Evolutionary conservation across 2,113 vertebrate genomes (phyloP), one percentile per base, ranked within the genome.

Genomic region (Neodon shergylaensis): DNA sequence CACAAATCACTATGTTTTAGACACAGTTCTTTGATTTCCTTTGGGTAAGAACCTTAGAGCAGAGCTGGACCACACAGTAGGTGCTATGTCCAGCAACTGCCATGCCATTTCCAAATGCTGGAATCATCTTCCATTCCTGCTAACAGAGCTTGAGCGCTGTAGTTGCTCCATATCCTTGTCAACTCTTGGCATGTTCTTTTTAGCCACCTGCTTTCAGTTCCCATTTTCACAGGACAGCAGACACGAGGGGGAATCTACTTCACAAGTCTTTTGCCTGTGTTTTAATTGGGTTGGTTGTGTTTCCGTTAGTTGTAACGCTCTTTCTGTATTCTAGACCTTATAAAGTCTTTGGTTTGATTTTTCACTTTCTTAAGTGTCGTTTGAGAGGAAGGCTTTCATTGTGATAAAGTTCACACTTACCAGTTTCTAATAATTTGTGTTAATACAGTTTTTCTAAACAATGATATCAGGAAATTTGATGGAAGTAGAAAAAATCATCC

Each of bases 141-240:
- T 24, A 14, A 84, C 24, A 1, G 0, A 36, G 4, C 0, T 0
- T 0, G 58, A 52, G 68, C 24, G 2, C 1, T 0, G 21, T n/a
- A 19, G 49, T 4, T 22, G 22, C 13, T 14, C 33, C 19, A 0
- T 5, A 6, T 31, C 24, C 12, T 49, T 22, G 74, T 4, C 19
- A 3, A 6, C 6, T 1, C 6, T 85, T 24, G 58, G 39, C 7
- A 10, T 5, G n/a, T 28, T 54, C 47, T 16, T 70, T 39, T 39
- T 26, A 81, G 91, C 76, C 63, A 2, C 9, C 7, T 31, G 52
- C 3, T 10, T 94, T 44, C 26, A 44, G 49, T n/a, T 42, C 47
- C 44, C n/a, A 65, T 61, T 85, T 74, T 90, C 42, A 13, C 66
- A 7, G 31, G 49, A 77, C 39, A 4, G 13, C 42, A 61, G 72